Evolutionary conservation across 2,797 vertebrate genomes (phyloP), one percentile per base, ranked within the genome.

Genomic region (Parotocinclus haroldoi): DNA sequence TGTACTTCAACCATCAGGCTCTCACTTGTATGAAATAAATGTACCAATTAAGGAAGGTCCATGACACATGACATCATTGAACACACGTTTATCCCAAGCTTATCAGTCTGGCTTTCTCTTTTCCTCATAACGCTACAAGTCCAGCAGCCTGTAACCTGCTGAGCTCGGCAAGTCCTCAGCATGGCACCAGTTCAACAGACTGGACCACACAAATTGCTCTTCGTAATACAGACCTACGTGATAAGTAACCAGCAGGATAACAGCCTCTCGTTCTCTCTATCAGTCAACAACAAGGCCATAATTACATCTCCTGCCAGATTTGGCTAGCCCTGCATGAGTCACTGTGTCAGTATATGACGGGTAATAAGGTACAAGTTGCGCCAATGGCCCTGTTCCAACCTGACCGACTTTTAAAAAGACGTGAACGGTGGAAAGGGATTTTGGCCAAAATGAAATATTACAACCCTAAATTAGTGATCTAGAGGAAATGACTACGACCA

Each of bases 261-360:
- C 53, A 44, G 54, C 50, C 46, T 63, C 16, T 17, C 0, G 9
- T n/a, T 51, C 19, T 9, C 55, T 51, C 14, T 7, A 62, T 63
- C 60, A 76, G 51, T 59, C 57, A 60, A 36, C 39, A 72, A 70
- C 54, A 66, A 36, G 45, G 54, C 18, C 16, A 60, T 42, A 42
- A 54, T 58, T 38, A 50, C 17, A 1, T 63, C 18, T 42, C 13
- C 16, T 16, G 17, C 37, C 9, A 52, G n/a, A 4, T 53, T 42
- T 37, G 38, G 13, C 17, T 18, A 39, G 49, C 11, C 44, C 4
- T 44, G 13, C 45, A 14, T 9, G 42, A 59, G 46, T 58, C 17
- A 40, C 11, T 14, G 8, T 45, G 51, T 18, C 51, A 55, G 12
- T 57, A 49, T 27, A 63, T 16, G 19, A 61, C n/a, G 27, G 42